Conservation (phyloP, 2,113 vertebrate genomes). For the Pandion haliaetus region DNA sequence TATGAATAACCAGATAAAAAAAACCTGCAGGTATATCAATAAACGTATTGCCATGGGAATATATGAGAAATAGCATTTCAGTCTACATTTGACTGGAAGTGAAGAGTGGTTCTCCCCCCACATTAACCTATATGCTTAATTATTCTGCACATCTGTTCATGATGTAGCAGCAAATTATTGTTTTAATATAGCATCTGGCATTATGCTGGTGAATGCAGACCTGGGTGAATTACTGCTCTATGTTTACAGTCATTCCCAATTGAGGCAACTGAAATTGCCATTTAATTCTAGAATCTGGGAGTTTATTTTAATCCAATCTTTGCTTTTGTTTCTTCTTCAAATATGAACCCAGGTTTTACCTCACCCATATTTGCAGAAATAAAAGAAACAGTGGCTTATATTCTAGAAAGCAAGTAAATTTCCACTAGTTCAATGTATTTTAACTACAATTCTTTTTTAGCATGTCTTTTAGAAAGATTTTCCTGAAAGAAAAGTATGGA, state of each 20-base stretch:
- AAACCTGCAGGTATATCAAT: background rate
- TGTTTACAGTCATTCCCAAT: background rate
- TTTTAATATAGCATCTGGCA: background rate
- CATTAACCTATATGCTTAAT: background rate
- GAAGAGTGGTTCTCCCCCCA: background rate
- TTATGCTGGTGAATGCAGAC: background rate
- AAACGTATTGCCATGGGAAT: background rate
- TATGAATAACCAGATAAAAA: background rate
- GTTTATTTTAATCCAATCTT: background rate
- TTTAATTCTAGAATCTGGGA: background rate
- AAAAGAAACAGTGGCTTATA: background rate
- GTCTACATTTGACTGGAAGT: background rate
- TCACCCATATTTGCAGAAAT: background rate
- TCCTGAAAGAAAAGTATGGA: background rate
- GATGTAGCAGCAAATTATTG: background rate
- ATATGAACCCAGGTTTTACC: background rate
- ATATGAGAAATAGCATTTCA: background rate
- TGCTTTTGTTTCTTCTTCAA: background rate
- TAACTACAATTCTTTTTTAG: background rate
- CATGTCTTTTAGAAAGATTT: background rate
- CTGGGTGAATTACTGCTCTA: background rate
- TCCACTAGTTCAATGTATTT: background rate
- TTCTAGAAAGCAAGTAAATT: background rate
- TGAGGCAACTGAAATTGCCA: background rate
- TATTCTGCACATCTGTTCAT: background rate